Conservation (phyloP, 2,113 vertebrate species). For the Campylorhamphus procurvoides region DNA sequence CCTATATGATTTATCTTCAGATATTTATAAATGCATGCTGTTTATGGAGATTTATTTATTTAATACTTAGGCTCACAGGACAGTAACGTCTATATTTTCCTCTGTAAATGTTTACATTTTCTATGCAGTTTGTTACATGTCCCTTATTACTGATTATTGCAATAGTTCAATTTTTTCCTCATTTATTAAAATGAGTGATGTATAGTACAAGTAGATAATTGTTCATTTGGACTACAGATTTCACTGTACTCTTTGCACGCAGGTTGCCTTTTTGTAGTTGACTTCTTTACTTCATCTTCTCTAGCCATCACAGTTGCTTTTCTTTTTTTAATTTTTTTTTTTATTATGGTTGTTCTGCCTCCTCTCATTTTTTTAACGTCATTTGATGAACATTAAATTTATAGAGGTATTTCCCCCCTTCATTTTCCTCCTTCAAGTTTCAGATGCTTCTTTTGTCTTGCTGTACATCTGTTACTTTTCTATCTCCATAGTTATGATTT, state of each 20-base stretch:
- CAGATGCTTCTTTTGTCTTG: background rate
- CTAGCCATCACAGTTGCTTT: background rate
- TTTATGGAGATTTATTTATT: background rate
- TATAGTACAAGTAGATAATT: background rate
- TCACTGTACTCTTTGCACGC: background rate
- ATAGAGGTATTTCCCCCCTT: background rate
- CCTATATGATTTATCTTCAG: background rate
- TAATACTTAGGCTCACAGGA: background rate
- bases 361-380: background rate
- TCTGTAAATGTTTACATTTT: background rate
- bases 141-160: background rate
- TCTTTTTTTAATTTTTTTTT: background rate
- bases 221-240: background rate
- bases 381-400: background rate
- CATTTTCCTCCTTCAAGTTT: background rate
- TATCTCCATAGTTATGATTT: accelerated
- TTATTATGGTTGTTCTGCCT: background rate
- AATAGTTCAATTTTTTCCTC: background rate
- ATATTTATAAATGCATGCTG: background rate
- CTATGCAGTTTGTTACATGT: background rate
- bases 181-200: background rate
- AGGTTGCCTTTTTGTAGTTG: background rate
- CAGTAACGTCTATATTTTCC: background rate
- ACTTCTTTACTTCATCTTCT: background rate
- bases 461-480: background rate